Conservation (phyloP, 30 jellyfish, hydroid and myxozoan species). For the Chrysaora quinquecirrha region DNA sequence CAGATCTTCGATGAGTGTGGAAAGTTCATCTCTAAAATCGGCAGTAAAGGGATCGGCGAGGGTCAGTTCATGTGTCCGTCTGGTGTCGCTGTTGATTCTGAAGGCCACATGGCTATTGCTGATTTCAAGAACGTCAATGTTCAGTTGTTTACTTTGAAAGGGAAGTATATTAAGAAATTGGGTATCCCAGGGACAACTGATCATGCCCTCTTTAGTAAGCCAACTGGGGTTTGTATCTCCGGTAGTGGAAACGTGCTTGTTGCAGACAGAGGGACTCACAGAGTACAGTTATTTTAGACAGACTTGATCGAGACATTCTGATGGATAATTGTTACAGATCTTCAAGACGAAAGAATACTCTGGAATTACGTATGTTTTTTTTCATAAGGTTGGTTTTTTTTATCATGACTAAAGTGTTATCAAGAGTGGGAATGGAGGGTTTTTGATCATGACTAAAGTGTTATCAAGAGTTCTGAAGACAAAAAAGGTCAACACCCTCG, state of each 20-base stretch:
- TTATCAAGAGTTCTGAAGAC: too few relatives aligned
- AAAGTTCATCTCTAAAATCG: constrained; percentile 68
- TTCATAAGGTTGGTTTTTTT: too few relatives aligned
- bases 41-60: constrained; percentile 87
- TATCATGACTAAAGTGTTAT: too few relatives aligned
- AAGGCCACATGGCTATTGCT: constrained; percentile 87
- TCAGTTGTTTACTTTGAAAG: constrained; percentile 77
- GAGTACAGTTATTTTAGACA: constrained; percentile 70
- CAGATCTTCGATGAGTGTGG: constrained; percentile 83
- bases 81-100: constrained; percentile 91
- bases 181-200: constrained; percentile 73
- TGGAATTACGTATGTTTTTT: too few relatives aligned
- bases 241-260: constrained; percentile 79
- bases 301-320: background rate
- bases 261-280: constrained; percentile 93
- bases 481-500: too few relatives aligned
- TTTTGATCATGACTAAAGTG: too few relatives aligned
- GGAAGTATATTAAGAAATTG: constrained; percentile 73
- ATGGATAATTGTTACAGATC: too few relatives aligned
- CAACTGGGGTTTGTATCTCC: constrained; percentile 85
- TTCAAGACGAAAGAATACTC: too few relatives aligned
- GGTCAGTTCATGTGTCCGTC: constrained; percentile 98
- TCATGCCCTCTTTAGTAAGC: constrained; percentile 75
- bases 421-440: too few relatives aligned
- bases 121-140: constrained; percentile 91